phyloP scores from a whole-genome alignment of 2,113 vertebrate genomes.

The Psophia crepitans region DNA sequence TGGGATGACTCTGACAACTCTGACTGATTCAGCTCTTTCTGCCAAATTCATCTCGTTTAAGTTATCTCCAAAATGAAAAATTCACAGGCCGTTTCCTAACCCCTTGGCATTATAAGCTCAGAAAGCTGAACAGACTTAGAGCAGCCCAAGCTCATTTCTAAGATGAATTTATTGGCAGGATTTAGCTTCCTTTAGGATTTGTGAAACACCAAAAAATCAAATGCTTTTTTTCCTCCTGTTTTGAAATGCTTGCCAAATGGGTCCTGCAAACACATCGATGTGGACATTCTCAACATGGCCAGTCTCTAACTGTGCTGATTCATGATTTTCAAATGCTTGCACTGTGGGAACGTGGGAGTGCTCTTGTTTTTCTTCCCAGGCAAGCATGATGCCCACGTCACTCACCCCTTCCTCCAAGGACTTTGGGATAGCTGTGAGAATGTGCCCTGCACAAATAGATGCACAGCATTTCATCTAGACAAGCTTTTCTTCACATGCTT shows the following conservation, averaged over 20 bases:
- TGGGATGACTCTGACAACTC: background rate
- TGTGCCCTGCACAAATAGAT: background rate
- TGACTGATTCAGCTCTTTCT: background rate
- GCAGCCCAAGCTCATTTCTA: background rate
- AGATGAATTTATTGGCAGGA: background rate
- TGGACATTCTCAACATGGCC: background rate
- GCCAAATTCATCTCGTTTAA: background rate
- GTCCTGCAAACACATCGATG: background rate
- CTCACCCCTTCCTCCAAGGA: background rate
- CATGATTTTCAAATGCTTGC: background rate
- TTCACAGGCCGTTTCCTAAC: background rate
- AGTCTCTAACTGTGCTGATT: background rate
- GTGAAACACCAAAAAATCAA: background rate
- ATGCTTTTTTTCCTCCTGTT: fast-evolving
- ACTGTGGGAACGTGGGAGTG: background rate
- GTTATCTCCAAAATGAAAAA: background rate
- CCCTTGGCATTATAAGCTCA: background rate
- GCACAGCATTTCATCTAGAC: background rate
- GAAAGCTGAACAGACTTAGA: background rate
- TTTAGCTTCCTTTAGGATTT: background rate
- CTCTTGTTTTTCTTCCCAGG: background rate
- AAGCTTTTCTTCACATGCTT: background rate
- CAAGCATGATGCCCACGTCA: background rate
- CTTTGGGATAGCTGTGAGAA: background rate
- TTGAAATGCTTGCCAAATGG: background rate